Base-by-base conservation (phyloP, 2,888 invertebrate genomes). In the Phyto melanocephala region DNA sequence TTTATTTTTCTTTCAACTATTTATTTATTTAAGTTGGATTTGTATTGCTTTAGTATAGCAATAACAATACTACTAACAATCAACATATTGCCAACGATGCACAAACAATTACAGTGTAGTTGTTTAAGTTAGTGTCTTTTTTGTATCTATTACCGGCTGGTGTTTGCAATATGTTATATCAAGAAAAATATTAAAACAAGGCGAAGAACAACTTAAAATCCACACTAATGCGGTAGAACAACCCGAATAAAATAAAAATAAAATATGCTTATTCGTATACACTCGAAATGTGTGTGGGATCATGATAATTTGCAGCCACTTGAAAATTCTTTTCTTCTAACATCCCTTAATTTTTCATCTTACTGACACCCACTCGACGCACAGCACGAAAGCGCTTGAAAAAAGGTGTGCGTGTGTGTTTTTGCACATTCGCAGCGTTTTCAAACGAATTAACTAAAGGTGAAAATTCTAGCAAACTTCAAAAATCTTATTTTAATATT, bases 231-330 rank as follows among this genome's bases (percentile, higher is more conserved):
- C 33, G 62, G 50, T 78, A n/a, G 10, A 56, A 54, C 17, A 20
- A 20, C 17, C 54, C 54, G 42, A 68, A 13, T 11, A 4, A 54
- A 40, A 0, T 13, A 20, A 47, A 35, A 20, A 35, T 1, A 47
- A 15, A 15, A 62, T 40, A 40, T 50, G 56, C 52, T 68, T 5
- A 15, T 22, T 56, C 37, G 22, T 10, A n/a, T 28, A 28, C 28
- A 28, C 4, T 28, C 28, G 6, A 28, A 28, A 28, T 54, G 35
- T 54, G 63, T 67, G 60, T 62, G 40, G 54, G 62, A 37, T 77
- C 56, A 70, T 63, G 78, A 68, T 82, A 50, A 79, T 75, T 81
- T 75, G 7, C 71, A 79, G 75, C 79, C 82, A 79, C 79, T 82
- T 82, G 79, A 79, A 58, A 65, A 52, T 58, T 58, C 22, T 47